These are phyloP conservation scores for Oreochromis tanganicae DNA, from an alignment of 2,113 vertebrate species.

Conservation along the genomic window DNA sequence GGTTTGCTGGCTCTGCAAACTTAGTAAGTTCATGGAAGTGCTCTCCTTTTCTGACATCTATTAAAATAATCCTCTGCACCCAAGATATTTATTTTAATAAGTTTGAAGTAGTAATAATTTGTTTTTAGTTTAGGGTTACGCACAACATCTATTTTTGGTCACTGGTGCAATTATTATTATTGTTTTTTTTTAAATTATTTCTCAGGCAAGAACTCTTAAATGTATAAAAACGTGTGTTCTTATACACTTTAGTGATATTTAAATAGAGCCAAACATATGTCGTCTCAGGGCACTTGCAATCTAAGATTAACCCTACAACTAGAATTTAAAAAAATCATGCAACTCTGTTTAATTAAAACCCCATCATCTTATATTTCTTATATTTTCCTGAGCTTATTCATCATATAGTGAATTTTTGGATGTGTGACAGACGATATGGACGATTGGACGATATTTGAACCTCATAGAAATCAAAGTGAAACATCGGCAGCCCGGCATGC, in stretches of 20 bases:
- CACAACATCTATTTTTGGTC: neutral
- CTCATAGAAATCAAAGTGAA: neutral
- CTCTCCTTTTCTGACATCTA: fast-evolving
- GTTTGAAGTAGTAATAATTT: neutral
- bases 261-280: neutral
- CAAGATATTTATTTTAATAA: neutral
- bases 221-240: neutral
- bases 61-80: neutral
- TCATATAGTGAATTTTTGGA: neutral
- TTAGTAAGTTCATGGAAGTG: constrained; percentile 57
- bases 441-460: neutral
- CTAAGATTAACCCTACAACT: neutral
- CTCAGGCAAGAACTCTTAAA: neutral
- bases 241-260: neutral
- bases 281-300: neutral
- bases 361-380: neutral
- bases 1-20: constrained; percentile 74
- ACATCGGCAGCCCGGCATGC: neutral
- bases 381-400: neutral
- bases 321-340: neutral
- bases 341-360: neutral
- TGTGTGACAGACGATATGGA: neutral
- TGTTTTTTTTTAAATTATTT: neutral
- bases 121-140: fast-evolving
- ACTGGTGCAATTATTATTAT: neutral